phyloP scores from a whole-genome alignment of 2,113 vertebrate species.

The Tonatia bakeri region DNA sequence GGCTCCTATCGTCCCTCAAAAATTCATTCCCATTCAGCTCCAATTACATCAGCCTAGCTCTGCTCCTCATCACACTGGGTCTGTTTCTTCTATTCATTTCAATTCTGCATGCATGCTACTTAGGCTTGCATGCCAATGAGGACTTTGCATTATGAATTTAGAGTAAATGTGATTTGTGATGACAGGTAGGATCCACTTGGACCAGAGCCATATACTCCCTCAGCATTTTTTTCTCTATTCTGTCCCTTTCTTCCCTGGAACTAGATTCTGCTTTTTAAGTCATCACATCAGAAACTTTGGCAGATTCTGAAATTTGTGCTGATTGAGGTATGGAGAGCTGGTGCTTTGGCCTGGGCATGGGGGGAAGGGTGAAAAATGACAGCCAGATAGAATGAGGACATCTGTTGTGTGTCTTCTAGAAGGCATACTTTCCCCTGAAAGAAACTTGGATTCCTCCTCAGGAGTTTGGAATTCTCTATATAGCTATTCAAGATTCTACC shows the following conservation, averaged over 20 bases:
- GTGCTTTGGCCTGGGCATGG: background rate
- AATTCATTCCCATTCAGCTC: background rate
- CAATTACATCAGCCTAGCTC: background rate
- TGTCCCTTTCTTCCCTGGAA: background rate
- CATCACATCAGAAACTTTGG: background rate
- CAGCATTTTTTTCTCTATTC: background rate
- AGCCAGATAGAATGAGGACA: background rate
- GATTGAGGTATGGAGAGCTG: background rate
- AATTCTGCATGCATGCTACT: background rate
- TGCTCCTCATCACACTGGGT: background rate
- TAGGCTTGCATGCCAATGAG: background rate
- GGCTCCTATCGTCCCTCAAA: background rate
- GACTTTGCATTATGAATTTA: background rate
- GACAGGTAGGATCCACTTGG: background rate
- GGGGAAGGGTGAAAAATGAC: background rate
- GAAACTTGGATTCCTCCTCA: background rate
- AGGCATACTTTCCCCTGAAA: background rate
- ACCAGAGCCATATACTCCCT: background rate
- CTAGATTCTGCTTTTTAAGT: slow-evolving; percentile 28
- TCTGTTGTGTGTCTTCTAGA: background rate
- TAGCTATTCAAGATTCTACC: background rate
- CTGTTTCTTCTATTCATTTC: background rate
- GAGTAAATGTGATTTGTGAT: slow-evolving; percentile 18
- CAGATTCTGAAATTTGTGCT: slow-evolving; percentile 5
- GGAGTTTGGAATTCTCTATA: background rate